Base-by-base conservation (phyloP, 2,888 invertebrate genomes). In the Pollenia amentaria region DNA sequence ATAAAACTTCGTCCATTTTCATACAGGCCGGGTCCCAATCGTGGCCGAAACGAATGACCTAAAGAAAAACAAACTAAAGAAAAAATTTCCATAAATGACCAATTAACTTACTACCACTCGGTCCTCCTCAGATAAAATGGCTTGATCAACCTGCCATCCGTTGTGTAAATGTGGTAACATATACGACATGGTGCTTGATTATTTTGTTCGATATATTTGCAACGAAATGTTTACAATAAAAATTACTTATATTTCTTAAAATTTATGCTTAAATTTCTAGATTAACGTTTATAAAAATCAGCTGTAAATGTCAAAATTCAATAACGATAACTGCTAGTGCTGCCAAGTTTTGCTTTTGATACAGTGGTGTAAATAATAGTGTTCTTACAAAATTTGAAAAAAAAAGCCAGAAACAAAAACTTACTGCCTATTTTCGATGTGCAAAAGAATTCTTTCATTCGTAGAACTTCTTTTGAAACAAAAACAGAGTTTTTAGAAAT, bases 1-100 rank as follows among this genome's bases (percentile, higher is more conserved):
- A 99, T 55, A 99, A 94, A 0, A 98, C 98, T 95, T 99, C 99
- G 91, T 99, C 99, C 99, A 99, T 99, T 94, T 99, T 98, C 99
- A 99, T 99, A 92, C 99, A 99, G 0, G 99, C 98, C 0, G 99
- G 99, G 93, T 99, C 99, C 99, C 99, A 99, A 95, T 99, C 99
- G 93, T 99, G 99, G 0, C 99, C 99, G 93, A 99, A 99, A 82
- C 99, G 95, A 87, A 99, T 99, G 0, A 97, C 97, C 97, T 97
- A 90, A 7, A 40, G 40, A 10, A 1, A n/a, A n/a, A 21, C 10
- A 70, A 53, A 12, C 44, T 12, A 29, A 44, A 57, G 21, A 2
- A 18, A 29, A 10, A 1, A 18, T 29, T 38, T 18, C 29, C 3
- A 11, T 3, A 12, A n/a, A 42, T 14, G 2, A 0, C 38, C 38